Base-by-base conservation (phyloP, 2,888 invertebrate genomes). In the Hecatera dysodea region DNA sequence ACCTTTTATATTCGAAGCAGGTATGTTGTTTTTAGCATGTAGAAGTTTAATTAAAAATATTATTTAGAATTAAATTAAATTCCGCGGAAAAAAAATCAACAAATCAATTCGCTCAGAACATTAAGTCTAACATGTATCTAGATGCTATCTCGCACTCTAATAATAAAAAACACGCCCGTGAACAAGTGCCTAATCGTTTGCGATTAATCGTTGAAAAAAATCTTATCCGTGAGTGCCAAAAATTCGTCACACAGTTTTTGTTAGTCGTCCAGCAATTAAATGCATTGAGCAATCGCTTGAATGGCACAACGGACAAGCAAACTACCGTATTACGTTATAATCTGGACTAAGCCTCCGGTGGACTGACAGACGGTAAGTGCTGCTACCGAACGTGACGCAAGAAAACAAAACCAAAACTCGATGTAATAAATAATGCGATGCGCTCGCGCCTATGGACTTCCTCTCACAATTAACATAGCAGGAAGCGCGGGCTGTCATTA, bases 251-350 rank as follows among this genome's bases (percentile, higher is more conserved):
- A 78, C 79, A 72, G 81, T 90, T 89, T 88, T 89, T 88, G 85
- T 90, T 82, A 82, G 83, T 57, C 46, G 82, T 82, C 88, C 77
- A 87, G 90, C 90, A 94, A 94, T 94, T 93, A 94, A 94, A 91
- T 87, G 88, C 89, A 90, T 93, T 93, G 92, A 91, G 93, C 90
- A 93, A 93, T 85, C 88, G 85, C 84, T 90, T 90, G 92, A 93
- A 92, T 90, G 92, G 91, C 91, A 91, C 88, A 89, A 89, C 91
- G 89, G 90, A 91, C 91, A 89, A 89, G 88, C 90, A 91, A 90
- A 95, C 95, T 95, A 95, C 95, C 93, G 95, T 95, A 92, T 95
- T 95, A 95, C 95, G 95, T 95, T 95, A 89, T 95, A 94, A 95
- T 94, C 94, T 92, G 91, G 88, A 88, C 89, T 94, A 93, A 94